Percentiles rank a stretch among this genome's conserved stretches.
phyloP scores from a whole-genome alignment of 2,113 vertebrate species.

The Heterochromis multidens region DNA sequence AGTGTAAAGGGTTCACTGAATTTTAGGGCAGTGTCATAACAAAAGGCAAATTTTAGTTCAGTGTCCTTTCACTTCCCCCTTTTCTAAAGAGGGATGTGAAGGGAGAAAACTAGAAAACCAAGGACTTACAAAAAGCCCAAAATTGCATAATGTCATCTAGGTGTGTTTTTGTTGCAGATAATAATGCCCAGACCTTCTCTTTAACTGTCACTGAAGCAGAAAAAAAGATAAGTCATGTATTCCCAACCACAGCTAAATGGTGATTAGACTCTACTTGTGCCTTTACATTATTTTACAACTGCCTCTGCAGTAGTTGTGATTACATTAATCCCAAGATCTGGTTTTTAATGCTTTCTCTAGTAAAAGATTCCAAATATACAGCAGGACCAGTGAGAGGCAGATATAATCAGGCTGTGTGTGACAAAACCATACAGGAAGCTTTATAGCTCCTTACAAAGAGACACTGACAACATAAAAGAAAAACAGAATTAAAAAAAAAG shows the following conservation, averaged over 20 bases:
- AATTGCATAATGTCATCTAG: constrained; percentile 21
- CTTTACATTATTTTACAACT: neutral
- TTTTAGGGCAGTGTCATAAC: neutral
- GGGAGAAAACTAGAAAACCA: neutral
- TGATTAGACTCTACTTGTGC: neutral
- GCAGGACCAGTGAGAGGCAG: neutral
- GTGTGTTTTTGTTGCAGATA: neutral
- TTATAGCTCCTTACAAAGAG: neutral
- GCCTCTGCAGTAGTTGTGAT: neutral
- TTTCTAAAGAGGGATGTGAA: neutral
- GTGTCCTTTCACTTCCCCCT: neutral
- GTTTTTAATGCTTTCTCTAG: neutral
- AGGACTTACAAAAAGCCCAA: neutral
- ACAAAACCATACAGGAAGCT: neutral
- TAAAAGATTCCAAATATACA: neutral
- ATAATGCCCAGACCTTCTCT: constrained; percentile 26
- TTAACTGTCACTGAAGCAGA: rapidly evolving
- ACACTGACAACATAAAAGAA: neutral
- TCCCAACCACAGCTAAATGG: neutral
- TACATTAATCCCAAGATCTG: neutral
- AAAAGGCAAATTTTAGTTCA: too few relatives aligned
- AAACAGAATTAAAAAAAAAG: neutral
- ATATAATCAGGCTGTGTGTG: neutral
- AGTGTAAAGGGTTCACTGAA: neutral
- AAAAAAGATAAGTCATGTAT: neutral